Conservation (phyloP, 2,797 vertebrate species). For the Synanceia verrucosa region DNA sequence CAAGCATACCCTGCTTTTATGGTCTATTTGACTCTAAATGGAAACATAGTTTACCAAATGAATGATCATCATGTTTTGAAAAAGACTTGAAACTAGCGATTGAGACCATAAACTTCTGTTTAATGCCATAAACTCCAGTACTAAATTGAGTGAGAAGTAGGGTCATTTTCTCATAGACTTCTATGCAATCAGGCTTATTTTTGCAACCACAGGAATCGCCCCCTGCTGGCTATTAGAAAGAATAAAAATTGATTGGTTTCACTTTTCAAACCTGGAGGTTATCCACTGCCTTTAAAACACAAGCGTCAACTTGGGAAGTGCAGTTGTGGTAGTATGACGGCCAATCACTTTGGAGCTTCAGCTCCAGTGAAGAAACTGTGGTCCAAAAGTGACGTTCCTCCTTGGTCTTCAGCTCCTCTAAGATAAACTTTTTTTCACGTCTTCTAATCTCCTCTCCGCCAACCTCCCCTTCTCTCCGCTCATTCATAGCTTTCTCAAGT, state of each 20-base stretch:
- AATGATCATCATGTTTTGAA: background rate
- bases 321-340: background rate
- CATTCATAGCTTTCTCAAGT: conserved; percentile 67
- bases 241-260: background rate
- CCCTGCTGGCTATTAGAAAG: background rate
- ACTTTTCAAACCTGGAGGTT: background rate
- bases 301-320: background rate
- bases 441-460: conserved; percentile 56
- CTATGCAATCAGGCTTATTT: background rate
- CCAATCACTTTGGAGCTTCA: background rate
- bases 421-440: conserved; percentile 68
- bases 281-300: background rate
- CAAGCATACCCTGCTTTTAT: background rate
- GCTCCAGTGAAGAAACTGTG: background rate
- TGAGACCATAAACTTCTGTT: background rate
- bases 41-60: background rate
- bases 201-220: background rate
- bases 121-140: no score
- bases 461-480: conserved; percentile 44
- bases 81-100: background rate
- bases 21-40: background rate
- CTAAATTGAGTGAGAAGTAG: background rate
- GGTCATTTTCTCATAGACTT: background rate
- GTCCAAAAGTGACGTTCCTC: conserved; percentile 32
- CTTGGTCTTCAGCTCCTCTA: conserved; percentile 31